Conservation (phyloP, 2,797 vertebrate species). For the Microcaecilia unicolor region DNA sequence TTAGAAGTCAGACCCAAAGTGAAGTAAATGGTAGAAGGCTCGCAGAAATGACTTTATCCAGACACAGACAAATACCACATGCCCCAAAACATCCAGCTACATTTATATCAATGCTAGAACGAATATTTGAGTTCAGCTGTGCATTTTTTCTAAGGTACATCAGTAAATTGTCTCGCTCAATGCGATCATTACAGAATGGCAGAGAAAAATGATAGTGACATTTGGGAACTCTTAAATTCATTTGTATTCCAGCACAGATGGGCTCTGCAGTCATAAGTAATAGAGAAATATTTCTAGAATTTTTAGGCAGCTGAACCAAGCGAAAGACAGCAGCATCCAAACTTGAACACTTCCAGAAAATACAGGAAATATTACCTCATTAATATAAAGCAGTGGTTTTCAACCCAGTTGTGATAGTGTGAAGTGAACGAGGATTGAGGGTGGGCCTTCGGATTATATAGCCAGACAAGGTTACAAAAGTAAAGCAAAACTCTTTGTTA, state of each 20-base stretch:
- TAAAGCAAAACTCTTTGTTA: too few relatives aligned
- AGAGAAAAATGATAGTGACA: conserved; percentile 24
- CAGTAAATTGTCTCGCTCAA: conserved; percentile 24
- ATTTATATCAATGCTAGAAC: conserved; percentile 24
- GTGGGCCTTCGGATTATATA: too few relatives aligned
- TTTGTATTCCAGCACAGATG: conserved; percentile 26
- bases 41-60: too few relatives aligned
- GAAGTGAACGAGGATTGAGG: too few relatives aligned
- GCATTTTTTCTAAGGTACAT: conserved; percentile 25
- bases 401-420: too few relatives aligned
- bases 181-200: conserved; percentile 24
- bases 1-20: conserved; percentile 8
- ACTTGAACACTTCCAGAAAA: conserved; percentile 12
- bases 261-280: conserved; percentile 17
- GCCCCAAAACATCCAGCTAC: conserved; percentile 15
- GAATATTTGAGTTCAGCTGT: conserved; percentile 16
- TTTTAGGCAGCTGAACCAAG: conserved; percentile 19
- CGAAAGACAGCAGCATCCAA: conserved; percentile 16
- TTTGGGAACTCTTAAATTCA: conserved; percentile 27
- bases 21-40: conserved; percentile 32
- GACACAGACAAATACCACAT: too few relatives aligned
- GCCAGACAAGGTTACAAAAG: too few relatives aligned
- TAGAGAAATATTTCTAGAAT: conserved; percentile 23
- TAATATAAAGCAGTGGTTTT: too few relatives aligned
- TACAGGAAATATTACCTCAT: neutral